Evolutionary conservation across 2,888 invertebrate species (phyloP).

Genomic region (Drosophila diplacantha): DNA sequence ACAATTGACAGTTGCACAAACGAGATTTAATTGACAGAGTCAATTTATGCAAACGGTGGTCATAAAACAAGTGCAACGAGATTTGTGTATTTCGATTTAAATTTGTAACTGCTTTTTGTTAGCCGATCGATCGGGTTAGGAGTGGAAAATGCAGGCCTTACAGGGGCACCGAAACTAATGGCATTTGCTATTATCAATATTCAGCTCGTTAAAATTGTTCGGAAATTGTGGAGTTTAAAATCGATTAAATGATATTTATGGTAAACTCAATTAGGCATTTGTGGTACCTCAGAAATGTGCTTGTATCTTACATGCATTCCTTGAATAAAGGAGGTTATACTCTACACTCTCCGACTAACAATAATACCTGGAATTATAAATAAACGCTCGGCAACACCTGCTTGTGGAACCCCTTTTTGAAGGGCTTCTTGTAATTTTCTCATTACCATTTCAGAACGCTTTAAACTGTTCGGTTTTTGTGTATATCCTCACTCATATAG

Average conservation of each 20-base stretch:
- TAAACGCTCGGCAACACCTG: slow-evolving; percentile 20
- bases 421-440: slow-evolving; percentile 21
- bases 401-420: slow-evolving; percentile 10
- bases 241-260: neutral
- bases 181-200: slow-evolving; percentile 4
- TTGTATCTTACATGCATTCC: neutral
- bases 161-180: slow-evolving; percentile 20
- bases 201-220: slow-evolving; percentile 16
- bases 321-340: neutral
- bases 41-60: slow-evolving; percentile 70
- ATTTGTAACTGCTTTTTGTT: slow-evolving; percentile 25
- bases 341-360: neutral
- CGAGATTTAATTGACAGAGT: slow-evolving; percentile 65
- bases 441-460: slow-evolving; percentile 23
- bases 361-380: slow-evolving; percentile 19
- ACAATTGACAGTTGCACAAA: slow-evolving; percentile 63
- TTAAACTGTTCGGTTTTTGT: slow-evolving; percentile 4
- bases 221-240: neutral
- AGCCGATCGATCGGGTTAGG: neutral
- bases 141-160: slow-evolving; percentile 13
- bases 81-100: slow-evolving; percentile 32
- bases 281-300: neutral
- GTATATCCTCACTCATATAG: neutral
- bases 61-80: slow-evolving; percentile 49
- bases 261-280: neutral